A percentile compares a stretch with the other conserved stretches of the same genome.
phyloP scores from a whole-genome alignment of 2,113 vertebrate genomes.

The Cygnus buccinator region DNA sequence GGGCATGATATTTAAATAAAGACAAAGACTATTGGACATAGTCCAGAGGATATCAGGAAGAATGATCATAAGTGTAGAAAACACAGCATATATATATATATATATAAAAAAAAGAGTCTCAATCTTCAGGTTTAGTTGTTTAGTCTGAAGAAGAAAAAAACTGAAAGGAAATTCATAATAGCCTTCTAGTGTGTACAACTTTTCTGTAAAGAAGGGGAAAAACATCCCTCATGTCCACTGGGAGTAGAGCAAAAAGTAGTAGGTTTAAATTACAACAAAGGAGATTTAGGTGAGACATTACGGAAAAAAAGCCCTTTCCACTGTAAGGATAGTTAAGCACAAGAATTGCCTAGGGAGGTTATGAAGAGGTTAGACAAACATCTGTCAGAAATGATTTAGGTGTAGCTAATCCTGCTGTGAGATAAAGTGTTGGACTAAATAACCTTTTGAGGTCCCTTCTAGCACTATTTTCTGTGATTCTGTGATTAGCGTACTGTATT shows the following conservation, averaged over 20 bases:
- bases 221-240: slow-evolving; percentile 53
- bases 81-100: neutral
- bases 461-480: slow-evolving; percentile 40
- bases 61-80: slow-evolving; percentile 31
- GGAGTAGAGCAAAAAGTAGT: slow-evolving; percentile 44
- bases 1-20: neutral
- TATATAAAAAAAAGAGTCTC: neutral
- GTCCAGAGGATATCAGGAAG: slow-evolving; percentile 9
- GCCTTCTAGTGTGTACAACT: slow-evolving; percentile 5
- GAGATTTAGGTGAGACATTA: slow-evolving; percentile 71
- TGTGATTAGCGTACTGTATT: slow-evolving; percentile 11
- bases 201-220: slow-evolving; percentile 50
- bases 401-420: slow-evolving; percentile 62
- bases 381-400: slow-evolving; percentile 71
- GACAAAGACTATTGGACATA: neutral
- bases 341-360: slow-evolving; percentile 69
- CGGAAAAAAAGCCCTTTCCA: slow-evolving; percentile 52
- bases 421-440: slow-evolving; percentile 61
- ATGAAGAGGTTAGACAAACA: slow-evolving; percentile 74
- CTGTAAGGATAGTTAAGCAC: slow-evolving; percentile 68
- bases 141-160: slow-evolving; percentile 29
- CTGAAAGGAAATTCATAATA: slow-evolving; percentile 24
- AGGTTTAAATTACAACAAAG: slow-evolving; percentile 65
- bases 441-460: slow-evolving; percentile 61
- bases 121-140: slow-evolving; percentile 52